Conservation (phyloP, 1,140 invertebrate species). For the Hetaerina americana region DNA sequence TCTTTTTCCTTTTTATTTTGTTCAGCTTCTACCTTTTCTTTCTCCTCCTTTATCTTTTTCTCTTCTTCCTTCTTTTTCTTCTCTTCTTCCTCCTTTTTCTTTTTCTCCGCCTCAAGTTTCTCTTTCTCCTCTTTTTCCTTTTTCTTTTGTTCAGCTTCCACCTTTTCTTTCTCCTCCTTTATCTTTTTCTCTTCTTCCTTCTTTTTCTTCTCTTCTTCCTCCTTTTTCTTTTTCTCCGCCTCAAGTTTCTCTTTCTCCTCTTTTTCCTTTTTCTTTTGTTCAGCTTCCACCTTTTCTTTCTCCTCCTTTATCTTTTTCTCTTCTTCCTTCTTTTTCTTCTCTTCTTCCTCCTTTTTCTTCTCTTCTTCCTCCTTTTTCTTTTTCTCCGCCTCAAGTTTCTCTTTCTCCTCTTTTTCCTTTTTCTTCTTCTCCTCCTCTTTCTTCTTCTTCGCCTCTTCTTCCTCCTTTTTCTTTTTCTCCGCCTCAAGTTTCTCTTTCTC, state of each 20-base stretch:
- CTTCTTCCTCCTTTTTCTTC: conserved; percentile 10
- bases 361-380: conserved; percentile 13
- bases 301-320: conserved; percentile 15
- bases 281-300: conserved; percentile 16
- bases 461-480: conserved; percentile 5
- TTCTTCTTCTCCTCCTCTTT: conserved; percentile 7
- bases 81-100: conserved; percentile 12
- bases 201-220: conserved; percentile 9
- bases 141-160: conserved; percentile 6
- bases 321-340: conserved; percentile 12
- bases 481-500: conserved; percentile 12
- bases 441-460: conserved; percentile 8
- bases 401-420: neutral
- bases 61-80: conserved; percentile 4
- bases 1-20: conserved; percentile 14
- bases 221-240: conserved; percentile 7
- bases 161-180: conserved; percentile 3
- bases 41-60: conserved; percentile 9
- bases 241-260: conserved; percentile 12
- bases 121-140: conserved; percentile 15
- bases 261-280: conserved; percentile 10
- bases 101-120: conserved; percentile 8
- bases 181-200: conserved; percentile 5
- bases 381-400: conserved; percentile 14
- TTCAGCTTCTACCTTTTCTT: conserved; percentile 10